Evolutionary conservation across 1,140 invertebrate genomes (phyloP).

Genomic region (Drosophila jambulina): DNA sequence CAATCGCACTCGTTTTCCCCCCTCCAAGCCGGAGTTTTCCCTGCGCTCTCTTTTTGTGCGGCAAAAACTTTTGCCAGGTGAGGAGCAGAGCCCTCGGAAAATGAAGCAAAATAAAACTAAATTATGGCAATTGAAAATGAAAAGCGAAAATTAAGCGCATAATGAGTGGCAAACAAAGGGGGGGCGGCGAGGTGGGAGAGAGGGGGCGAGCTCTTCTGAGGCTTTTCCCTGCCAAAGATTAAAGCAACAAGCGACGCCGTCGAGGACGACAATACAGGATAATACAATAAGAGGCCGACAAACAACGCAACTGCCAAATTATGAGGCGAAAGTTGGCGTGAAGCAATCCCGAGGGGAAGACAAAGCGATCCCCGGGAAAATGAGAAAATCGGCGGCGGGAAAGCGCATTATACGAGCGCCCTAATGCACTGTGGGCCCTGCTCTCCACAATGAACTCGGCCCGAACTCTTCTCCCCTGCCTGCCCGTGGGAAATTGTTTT

Average conservation of each 20-base stretch:
- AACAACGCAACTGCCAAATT: slow-evolving; percentile 65
- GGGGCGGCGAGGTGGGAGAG: not conserved
- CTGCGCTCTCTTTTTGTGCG: slow-evolving; percentile 40
- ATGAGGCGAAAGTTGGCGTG: slow-evolving; percentile 55
- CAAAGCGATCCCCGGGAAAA: slow-evolving; percentile 29
- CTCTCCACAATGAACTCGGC: slow-evolving; percentile 50
- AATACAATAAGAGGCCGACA: slow-evolving; percentile 69
- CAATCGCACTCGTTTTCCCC: slow-evolving; percentile 6
- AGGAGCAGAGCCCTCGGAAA: slow-evolving; percentile 32
- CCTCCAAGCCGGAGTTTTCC: not conserved
- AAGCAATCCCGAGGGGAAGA: slow-evolving; percentile 34
- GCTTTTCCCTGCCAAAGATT: slow-evolving; percentile 46
- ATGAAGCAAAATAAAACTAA: slow-evolving; percentile 83
- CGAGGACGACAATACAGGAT: slow-evolving; percentile 59
- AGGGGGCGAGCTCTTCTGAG: slow-evolving; percentile 3
- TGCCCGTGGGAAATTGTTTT: slow-evolving; percentile 15
- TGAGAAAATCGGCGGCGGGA: slow-evolving; percentile 12
- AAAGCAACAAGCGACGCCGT: slow-evolving; percentile 65
- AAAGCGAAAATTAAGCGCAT: slow-evolving; percentile 85
- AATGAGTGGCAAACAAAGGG: slow-evolving; percentile 63
- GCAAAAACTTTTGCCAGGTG: slow-evolving; percentile 60
- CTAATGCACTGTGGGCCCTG: slow-evolving; percentile 58
- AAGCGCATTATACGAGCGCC: slow-evolving; percentile 47
- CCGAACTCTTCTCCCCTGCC: not conserved
- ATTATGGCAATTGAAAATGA: slow-evolving; percentile 85